These are phyloP conservation scores for Chorisops tibialis DNA, from an alignment of 2,888 invertebrate species.

Conservation along the genomic window DNA sequence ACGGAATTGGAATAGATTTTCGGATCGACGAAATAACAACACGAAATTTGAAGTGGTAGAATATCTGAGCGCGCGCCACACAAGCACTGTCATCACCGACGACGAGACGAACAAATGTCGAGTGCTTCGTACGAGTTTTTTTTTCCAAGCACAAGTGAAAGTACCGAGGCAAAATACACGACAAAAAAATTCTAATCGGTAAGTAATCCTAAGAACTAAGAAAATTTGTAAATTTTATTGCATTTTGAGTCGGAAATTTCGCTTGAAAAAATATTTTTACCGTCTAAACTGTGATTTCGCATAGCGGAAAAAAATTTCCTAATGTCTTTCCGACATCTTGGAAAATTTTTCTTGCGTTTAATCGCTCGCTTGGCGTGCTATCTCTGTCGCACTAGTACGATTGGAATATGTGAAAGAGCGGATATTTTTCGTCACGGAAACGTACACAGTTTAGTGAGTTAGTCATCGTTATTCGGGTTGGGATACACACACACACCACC, in stretches of 20 bases:
- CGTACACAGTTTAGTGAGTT: no score
- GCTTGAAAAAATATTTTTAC: background rate
- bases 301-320: background rate
- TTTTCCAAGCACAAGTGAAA: conserved; percentile 6
- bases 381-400: background rate
- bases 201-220: background rate
- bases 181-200: background rate
- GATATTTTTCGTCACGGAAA: no score
- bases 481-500: no score
- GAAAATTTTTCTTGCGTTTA: conserved; percentile 9
- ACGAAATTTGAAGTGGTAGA: no score
- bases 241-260: background rate
- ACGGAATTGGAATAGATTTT: no score
- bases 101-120: background rate
- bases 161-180: conserved; percentile 5
- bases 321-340: conserved; percentile 15
- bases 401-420: no score
- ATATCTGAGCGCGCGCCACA: no score
- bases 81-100: background rate
- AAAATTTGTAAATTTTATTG: background rate
- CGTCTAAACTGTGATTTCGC: background rate
- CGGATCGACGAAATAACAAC: no score
- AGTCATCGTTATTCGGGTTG: no score
- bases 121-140: background rate
- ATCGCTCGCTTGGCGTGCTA: background rate